Evolutionary conservation across 2,797 vertebrate genomes (phyloP), one percentile per base, ranked within the genome.

Genomic region (Masticophis lateralis): DNA sequence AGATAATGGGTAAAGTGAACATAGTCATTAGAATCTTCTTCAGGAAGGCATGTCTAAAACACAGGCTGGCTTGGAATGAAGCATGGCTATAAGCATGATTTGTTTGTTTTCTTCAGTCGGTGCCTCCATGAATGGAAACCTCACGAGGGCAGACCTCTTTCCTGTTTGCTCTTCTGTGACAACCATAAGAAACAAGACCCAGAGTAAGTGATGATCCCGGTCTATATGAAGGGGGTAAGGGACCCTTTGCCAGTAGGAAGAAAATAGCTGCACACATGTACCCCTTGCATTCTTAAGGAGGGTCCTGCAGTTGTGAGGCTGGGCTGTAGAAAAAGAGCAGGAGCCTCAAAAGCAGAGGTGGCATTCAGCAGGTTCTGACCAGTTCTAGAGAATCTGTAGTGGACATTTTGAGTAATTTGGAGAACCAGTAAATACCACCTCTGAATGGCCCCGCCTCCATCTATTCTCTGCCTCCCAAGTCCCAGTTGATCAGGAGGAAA

Each of bases 161-260:
- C 99, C 93, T 99, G 99, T 94, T 98, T 99, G 88, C 98, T 99
- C 0, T 99, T 99, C 96, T 99, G 99, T 97, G 99, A 99, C 97
- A 99, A 99, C 98, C 99, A 99, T 97, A 99, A 99, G 96, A 99
- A 99, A 86, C 99, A 99, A 97, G 99, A 99, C 94, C 99, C 99
- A 61, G 99, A 99, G 99, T 99, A 96, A 98, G 99, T 98, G 86
- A 88, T 20, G 91, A 0, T 91, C 57, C 87, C 63, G 2, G 74
- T 9, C 86, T 93, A 32, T 57, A n/a, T 1, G 87, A 0, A 79
- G 86, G 32, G 51, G 51, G 43, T 25, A 25, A 47, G 43, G 74
- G n/a, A 16, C 2, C 69, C 83, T 3, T 57, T 37, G 25, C 53
- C 10, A 8, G 13, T 55, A 1, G 27, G 14, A 86, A 63, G 14